These are phyloP conservation scores for Apeira syringaria DNA, from an alignment of 2,888 invertebrate genomes.

Conservation along the genomic window DNA sequence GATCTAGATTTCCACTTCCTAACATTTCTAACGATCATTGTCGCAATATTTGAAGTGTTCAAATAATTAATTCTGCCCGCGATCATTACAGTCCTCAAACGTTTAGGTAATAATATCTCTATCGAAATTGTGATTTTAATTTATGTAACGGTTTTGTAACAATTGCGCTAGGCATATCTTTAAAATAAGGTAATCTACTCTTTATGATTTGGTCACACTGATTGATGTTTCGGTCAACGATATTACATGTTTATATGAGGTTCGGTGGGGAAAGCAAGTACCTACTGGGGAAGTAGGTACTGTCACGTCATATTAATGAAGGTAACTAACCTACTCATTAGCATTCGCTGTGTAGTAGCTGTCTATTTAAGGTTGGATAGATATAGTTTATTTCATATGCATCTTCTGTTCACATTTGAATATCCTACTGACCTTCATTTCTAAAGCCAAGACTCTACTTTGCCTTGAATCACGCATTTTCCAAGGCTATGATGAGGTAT, in stretches of 20 bases:
- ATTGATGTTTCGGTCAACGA: too few relatives aligned
- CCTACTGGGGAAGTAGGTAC: constrained; percentile 21
- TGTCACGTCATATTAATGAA: constrained; percentile 26
- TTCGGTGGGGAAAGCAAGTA: constrained; percentile 29
- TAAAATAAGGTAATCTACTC: too few relatives aligned
- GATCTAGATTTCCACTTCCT: constrained; percentile 1
- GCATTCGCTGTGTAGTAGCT: constrained; percentile 24
- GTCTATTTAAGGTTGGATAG: constrained; percentile 14
- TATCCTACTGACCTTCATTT: constrained; percentile 19
- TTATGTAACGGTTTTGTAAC: constrained; percentile 2
- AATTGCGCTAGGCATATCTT: not conserved
- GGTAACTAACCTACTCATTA: constrained; percentile 33
- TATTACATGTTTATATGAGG: too few relatives aligned
- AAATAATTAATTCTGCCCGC: not conserved
- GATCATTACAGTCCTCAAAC: constrained; percentile 4
- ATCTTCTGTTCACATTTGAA: constrained; percentile 6
- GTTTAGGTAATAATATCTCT: constrained; percentile 11
- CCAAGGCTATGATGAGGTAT: too few relatives aligned
- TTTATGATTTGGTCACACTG: too few relatives aligned
- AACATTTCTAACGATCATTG: not conserved
- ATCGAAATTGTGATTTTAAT: constrained; percentile 4
- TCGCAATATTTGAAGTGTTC: not conserved
- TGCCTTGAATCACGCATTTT: too few relatives aligned
- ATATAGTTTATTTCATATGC: constrained; percentile 16
- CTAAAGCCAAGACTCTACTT: too few relatives aligned